These are phyloP conservation scores for Beris chalybata DNA, from an alignment of 2,888 invertebrate genomes.

Conservation along the genomic window DNA sequence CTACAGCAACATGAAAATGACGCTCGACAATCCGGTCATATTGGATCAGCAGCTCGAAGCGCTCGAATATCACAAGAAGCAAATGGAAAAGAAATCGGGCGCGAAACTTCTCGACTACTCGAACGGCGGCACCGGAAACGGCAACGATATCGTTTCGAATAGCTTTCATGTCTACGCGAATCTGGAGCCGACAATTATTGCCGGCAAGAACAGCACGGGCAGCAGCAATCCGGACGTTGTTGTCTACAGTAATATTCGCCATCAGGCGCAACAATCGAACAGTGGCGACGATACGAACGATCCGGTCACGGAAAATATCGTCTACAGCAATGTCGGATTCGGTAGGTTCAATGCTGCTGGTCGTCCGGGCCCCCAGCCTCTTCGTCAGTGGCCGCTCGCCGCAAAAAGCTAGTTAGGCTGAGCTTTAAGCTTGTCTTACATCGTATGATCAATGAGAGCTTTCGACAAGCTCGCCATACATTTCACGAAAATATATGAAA, in stretches of 20 bases:
- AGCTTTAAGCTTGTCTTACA: no score
- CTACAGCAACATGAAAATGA: constrained; percentile 46
- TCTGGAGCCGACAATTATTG: background rate
- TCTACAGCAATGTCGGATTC: constrained; percentile 63
- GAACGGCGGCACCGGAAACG: background rate
- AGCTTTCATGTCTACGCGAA: constrained; percentile 50
- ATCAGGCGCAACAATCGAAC: constrained; percentile 48
- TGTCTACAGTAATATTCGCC: constrained; percentile 61
- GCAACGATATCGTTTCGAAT: background rate
- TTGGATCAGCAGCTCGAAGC: constrained; percentile 54
- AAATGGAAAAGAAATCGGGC: constrained; percentile 49
- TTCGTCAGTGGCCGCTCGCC: no score
- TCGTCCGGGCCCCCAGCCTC: no score
- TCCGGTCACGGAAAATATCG: constrained; percentile 49
- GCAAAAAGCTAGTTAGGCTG: no score
- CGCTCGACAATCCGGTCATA: constrained; percentile 53
- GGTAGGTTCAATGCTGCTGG: constrained; percentile 18
- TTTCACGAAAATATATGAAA: no score
- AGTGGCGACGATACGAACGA: constrained; percentile 40
- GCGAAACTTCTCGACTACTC: background rate
- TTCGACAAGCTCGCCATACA: no score
- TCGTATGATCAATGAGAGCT: no score
- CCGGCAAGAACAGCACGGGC: no score
- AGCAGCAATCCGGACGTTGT: constrained; percentile 54
- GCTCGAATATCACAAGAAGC: constrained; percentile 55